phyloP scores from a whole-genome alignment of 2,797 vertebrate genomes.

The Enteromius mattozi region DNA sequence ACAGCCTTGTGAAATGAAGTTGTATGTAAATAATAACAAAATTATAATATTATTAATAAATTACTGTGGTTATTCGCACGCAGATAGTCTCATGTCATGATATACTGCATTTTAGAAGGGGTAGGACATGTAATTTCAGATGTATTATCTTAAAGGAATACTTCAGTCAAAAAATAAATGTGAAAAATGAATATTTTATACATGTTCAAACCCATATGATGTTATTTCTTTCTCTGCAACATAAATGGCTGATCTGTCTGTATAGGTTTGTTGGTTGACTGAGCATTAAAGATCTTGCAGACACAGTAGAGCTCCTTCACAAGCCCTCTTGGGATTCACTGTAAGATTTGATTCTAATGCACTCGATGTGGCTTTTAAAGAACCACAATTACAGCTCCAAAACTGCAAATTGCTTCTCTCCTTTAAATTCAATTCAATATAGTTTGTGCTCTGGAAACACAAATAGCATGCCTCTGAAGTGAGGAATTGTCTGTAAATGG shows the following conservation, averaged over 20 bases:
- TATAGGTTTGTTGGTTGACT: neutral
- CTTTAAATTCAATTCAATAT: constrained; percentile 17
- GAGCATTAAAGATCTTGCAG: neutral
- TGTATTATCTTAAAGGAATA: neutral
- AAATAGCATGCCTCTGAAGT: constrained; percentile 10
- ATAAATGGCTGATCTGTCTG: neutral
- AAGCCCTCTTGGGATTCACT: neutral
- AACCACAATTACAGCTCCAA: constrained; percentile 19
- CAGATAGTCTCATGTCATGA: neutral
- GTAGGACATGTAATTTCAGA: neutral
- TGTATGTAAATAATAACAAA: neutral
- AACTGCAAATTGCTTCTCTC: constrained; percentile 1
- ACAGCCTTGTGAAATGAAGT: neutral
- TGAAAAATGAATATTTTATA: neutral
- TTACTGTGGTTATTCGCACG: neutral
- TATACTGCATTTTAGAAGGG: neutral
- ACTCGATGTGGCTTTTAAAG: neutral
- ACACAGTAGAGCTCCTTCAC: neutral
- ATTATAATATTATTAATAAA: neutral
- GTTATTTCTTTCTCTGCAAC: neutral
- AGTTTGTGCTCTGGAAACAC: neutral
- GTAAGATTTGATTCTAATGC: neutral
- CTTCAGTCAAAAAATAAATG: neutral
- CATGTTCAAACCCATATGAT: neutral
- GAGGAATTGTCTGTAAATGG: constrained; percentile 21